phyloP scores from a whole-genome alignment of 2,888 invertebrate genomes.

The Drosophila aldrichi region DNA sequence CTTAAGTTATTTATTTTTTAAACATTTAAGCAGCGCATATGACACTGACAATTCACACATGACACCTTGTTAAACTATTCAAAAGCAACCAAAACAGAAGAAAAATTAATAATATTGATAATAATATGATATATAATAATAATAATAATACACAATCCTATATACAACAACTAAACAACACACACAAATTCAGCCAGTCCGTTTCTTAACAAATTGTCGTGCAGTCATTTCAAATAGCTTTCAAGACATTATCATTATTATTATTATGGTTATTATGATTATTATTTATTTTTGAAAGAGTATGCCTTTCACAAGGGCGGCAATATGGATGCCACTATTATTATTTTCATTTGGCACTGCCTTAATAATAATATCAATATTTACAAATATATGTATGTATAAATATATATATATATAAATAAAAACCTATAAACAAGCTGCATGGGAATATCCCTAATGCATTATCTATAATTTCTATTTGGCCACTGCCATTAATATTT shows the following conservation, averaged over 20 bases:
- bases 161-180: constrained; percentile 21
- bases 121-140: constrained; percentile 39
- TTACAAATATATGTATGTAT: constrained; percentile 8
- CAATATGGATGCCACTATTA: constrained; percentile 28
- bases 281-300: constrained; percentile 46
- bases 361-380: constrained; percentile 24
- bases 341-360: constrained; percentile 54
- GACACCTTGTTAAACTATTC: constrained; percentile 68
- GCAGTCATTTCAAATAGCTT: constrained; percentile 62
- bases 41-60: constrained; percentile 55
- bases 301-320: constrained; percentile 53
- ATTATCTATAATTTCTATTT: constrained; percentile 41
- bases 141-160: constrained; percentile 30
- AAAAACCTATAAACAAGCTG: background rate
- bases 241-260: constrained; percentile 40
- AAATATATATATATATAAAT: constrained; percentile 13
- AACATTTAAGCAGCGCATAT: constrained; percentile 74
- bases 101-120: constrained; percentile 37
- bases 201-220: constrained; percentile 40
- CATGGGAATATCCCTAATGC: constrained; percentile 21
- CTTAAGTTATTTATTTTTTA: constrained; percentile 77
- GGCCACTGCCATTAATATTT: constrained; percentile 53
- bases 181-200: constrained; percentile 18
- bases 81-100: constrained; percentile 37
- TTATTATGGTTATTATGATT: constrained; percentile 22